A percentile compares a stretch with the other conserved stretches of the same genome.
phyloP scores from a whole-genome alignment of 2,113 vertebrate species.

The Alligator mississippiensis region DNA sequence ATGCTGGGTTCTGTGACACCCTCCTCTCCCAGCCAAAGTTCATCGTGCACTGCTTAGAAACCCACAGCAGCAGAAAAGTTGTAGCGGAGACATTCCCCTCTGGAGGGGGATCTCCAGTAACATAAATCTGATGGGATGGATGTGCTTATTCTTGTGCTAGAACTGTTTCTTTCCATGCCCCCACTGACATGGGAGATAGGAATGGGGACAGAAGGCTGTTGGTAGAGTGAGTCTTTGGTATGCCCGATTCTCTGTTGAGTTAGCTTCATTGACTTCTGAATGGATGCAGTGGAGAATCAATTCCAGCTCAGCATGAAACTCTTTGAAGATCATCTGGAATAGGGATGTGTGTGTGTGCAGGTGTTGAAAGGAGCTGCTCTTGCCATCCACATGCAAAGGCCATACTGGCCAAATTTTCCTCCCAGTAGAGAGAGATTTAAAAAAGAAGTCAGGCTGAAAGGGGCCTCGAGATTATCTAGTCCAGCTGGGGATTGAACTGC shows the following conservation, averaged over 20 bases:
- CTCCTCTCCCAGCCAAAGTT: background rate
- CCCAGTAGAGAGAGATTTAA: background rate
- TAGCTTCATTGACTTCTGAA: fast-evolving
- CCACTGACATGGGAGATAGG: background rate
- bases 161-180: too few relatives aligned
- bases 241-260: background rate
- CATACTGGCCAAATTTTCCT: background rate
- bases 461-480: too few relatives aligned
- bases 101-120: fast-evolving
- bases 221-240: background rate
- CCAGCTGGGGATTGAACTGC: too few relatives aligned
- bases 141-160: background rate
- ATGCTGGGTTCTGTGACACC: fast-evolving
- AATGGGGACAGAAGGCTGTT: fast-evolving
- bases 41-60: background rate
- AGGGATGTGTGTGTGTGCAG: background rate
- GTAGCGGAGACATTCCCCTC: background rate
- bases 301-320: background rate
- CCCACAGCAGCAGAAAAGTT: fast-evolving
- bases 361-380: background rate
- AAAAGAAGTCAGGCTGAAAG: too few relatives aligned
- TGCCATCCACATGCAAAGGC: background rate
- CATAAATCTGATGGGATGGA: background rate
- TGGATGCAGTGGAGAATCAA: background rate
- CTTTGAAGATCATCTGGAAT: background rate